Conservation (phyloP, 2,113 vertebrate species). For the Lonchura striata region DNA sequence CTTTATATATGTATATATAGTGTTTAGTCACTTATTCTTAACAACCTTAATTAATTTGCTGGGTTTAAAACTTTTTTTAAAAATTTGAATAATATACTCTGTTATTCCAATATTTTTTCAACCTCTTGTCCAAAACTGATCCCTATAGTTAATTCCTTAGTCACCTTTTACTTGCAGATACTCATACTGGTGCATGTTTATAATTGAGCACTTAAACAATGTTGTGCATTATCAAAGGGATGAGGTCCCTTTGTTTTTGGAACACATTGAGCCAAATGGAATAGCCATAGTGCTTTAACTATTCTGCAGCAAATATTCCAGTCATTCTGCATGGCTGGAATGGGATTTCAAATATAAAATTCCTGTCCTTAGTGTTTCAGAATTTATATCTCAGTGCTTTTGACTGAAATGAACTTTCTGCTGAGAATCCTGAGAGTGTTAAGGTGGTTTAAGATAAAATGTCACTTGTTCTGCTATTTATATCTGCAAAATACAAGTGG, state of each 20-base stretch:
- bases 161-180: neutral
- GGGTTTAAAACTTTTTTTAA: rapidly evolving
- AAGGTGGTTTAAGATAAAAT: neutral
- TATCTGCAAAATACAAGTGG: neutral
- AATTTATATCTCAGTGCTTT: neutral
- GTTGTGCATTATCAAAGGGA: neutral
- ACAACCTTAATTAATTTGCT: neutral
- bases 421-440: neutral
- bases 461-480: neutral
- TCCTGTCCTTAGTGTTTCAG: neutral
- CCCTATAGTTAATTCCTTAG: neutral
- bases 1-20: neutral
- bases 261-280: neutral
- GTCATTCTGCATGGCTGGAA: neutral
- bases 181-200: neutral
- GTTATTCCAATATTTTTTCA: neutral
- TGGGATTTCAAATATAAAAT: neutral
- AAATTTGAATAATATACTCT: neutral
- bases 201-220: neutral
- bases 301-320: neutral
- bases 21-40: neutral
- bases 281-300: neutral
- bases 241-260: neutral
- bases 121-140: neutral
- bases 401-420: neutral